Percentiles rank a stretch among this genome's conserved stretches.
phyloP scores from a whole-genome alignment of 2,888 invertebrate genomes.

The Spialia ferax region DNA sequence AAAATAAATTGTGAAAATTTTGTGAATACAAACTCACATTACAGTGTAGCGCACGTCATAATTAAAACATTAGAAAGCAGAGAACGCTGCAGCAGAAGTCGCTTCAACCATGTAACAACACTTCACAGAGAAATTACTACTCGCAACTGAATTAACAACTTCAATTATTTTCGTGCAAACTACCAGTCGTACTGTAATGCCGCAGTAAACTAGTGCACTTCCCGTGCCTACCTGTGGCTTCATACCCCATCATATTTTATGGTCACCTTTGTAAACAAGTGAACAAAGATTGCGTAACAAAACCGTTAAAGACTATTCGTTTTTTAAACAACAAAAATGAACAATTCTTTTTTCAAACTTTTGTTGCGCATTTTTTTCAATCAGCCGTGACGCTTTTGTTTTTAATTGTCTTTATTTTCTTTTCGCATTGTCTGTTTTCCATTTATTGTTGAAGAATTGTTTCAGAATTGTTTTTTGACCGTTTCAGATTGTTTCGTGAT shows the following conservation, averaged over 20 bases:
- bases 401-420: conserved; percentile 56
- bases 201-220: conserved; percentile 70
- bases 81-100: neutral
- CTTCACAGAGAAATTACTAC: conserved; percentile 50
- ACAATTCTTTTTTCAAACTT: conserved; percentile 38
- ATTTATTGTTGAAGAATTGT: conserved; percentile 37
- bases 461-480: no score
- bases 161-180: conserved; percentile 69
- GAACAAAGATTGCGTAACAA: conserved; percentile 62
- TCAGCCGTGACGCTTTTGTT: conserved; percentile 48
- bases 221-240: conserved; percentile 80
- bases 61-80: conserved; percentile 16
- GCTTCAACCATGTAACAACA: conserved; percentile 31
- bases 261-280: conserved; percentile 73
- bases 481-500: conserved; percentile 42
- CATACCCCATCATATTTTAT: conserved; percentile 83
- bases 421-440: conserved; percentile 50
- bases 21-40: conserved; percentile 5
- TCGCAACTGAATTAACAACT: conserved; percentile 70
- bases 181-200: conserved; percentile 56
- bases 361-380: conserved; percentile 44
- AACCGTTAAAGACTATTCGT: conserved; percentile 17
- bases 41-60: neutral
- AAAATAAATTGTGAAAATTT: neutral
- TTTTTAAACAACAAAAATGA: conserved; percentile 55